Percentiles rank a stretch among this genome's conserved stretches.
These are phyloP conservation scores for Thalpophila matura DNA, from an alignment of 2,888 invertebrate genomes.

Conservation along the genomic window DNA sequence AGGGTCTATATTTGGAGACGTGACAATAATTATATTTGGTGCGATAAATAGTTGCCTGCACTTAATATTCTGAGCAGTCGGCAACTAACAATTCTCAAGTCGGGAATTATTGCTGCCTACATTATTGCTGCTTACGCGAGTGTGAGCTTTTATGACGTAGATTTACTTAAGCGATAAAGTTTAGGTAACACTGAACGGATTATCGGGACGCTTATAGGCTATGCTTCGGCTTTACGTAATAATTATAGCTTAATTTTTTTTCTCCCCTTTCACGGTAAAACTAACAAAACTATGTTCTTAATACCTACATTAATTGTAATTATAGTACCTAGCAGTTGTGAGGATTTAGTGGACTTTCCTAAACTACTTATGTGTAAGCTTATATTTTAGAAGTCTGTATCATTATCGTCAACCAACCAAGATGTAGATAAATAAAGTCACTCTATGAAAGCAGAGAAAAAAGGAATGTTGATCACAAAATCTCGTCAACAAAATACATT, in stretches of 20 bases:
- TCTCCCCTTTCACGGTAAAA: too few relatives aligned
- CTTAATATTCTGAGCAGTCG: slow-evolving; percentile 52
- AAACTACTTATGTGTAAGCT: too few relatives aligned
- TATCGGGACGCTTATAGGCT: neutral
- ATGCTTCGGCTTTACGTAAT: neutral
- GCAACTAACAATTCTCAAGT: slow-evolving; percentile 21
- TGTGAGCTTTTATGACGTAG: slow-evolving; percentile 22
- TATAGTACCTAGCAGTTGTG: too few relatives aligned
- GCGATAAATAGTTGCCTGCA: slow-evolving; percentile 39
- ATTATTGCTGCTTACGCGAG: slow-evolving; percentile 4
- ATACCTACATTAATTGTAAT: too few relatives aligned
- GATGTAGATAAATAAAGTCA: too few relatives aligned
- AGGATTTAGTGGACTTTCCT: too few relatives aligned
- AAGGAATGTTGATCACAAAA: too few relatives aligned
- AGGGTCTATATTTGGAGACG: slow-evolving; percentile 47
- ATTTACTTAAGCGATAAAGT: slow-evolving; percentile 32
- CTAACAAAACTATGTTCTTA: too few relatives aligned
- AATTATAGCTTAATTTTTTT: neutral
- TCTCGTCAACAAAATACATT: too few relatives aligned
- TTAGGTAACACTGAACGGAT: neutral
- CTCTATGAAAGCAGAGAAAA: too few relatives aligned
- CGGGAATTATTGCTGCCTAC: slow-evolving; percentile 12
- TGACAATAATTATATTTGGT: slow-evolving; percentile 51
- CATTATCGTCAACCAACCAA: neutral
- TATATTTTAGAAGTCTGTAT: neutral